Percentiles rank a stretch among this genome's conserved stretches.
Evolutionary conservation across 1,140 invertebrate genomes (phyloP).

Genomic region (Trichonephila inaurata): DNA sequence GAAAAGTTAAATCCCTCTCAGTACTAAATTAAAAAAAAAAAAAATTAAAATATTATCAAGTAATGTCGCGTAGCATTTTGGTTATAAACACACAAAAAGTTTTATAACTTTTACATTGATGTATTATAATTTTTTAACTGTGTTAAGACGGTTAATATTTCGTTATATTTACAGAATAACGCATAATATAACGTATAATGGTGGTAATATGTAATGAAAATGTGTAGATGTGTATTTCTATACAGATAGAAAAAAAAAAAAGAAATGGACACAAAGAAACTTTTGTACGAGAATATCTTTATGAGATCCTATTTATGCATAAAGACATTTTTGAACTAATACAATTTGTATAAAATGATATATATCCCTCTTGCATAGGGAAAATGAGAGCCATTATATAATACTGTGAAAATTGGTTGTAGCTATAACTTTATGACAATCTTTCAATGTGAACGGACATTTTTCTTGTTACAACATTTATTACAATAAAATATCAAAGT

Average conservation of each 20-base stretch:
- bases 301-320: not conserved
- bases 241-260: not conserved
- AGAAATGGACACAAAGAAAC: not conserved
- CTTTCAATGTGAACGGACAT: not conserved
- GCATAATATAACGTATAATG: too few relatives aligned
- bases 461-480: not conserved
- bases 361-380: not conserved
- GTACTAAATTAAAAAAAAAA: too few relatives aligned
- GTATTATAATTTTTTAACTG: too few relatives aligned
- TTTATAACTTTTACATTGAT: too few relatives aligned
- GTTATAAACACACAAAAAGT: too few relatives aligned
- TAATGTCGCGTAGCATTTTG: too few relatives aligned
- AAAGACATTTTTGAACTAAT: not conserved
- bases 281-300: not conserved
- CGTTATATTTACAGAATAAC: too few relatives aligned
- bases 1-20: too few relatives aligned
- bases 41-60: too few relatives aligned
- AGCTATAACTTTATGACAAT: not conserved
- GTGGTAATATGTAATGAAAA: too few relatives aligned
- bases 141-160: too few relatives aligned
- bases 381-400: not conserved
- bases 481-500: not conserved
- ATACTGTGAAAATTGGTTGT: not conserved
- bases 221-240: too few relatives aligned
- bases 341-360: constrained; percentile 11